Percentiles rank a stretch among this genome's conserved stretches.
phyloP scores from a whole-genome alignment of 2,113 vertebrate species.

The Pteruthius melanotis region DNA sequence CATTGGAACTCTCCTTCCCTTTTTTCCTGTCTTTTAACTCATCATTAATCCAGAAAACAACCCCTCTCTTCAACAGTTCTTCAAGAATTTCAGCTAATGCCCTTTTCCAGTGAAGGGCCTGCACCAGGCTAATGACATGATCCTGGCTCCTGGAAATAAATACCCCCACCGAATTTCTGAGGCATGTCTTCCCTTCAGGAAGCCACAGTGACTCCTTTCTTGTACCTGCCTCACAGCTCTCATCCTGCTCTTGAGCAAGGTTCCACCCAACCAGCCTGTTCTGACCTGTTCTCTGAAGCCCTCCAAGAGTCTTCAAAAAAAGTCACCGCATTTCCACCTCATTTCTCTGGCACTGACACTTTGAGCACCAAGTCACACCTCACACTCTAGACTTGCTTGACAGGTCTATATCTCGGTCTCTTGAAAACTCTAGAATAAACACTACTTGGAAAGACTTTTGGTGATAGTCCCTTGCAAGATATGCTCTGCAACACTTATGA shows the following conservation, averaged over 20 bases:
- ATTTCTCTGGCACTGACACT: neutral
- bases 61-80: neutral
- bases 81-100: neutral
- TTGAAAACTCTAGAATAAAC: neutral
- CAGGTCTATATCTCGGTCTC: neutral
- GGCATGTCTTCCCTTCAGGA: neutral
- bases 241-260: neutral
- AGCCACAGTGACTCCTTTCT: neutral
- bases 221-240: neutral
- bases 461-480: neutral
- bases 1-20: neutral
- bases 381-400: neutral
- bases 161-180: neutral
- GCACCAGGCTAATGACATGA: neutral
- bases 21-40: neutral
- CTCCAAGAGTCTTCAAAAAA: neutral
- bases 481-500: neutral
- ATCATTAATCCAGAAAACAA: neutral
- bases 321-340: neutral
- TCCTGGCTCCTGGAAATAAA: neutral
- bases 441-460: neutral
- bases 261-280: neutral
- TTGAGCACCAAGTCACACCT: neutral
- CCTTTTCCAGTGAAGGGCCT: neutral
- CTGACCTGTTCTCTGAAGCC: neutral